Base-by-base conservation (phyloP, 2,888 invertebrate species). In the Erynnis tages region DNA sequence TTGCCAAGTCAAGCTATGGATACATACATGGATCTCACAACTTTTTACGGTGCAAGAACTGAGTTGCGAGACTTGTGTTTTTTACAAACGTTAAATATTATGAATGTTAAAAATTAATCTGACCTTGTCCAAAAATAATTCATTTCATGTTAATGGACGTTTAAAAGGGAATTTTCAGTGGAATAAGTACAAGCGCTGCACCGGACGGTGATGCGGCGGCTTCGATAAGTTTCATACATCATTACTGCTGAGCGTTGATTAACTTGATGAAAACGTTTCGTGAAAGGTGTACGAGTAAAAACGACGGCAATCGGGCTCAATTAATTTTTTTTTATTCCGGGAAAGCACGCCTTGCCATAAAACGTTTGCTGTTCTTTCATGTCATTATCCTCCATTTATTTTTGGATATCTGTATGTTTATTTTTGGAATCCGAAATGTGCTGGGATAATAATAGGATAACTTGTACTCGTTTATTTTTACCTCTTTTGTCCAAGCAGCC, bases 201-300 rank as follows among this genome's bases (percentile, higher is more conserved):
- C 14, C 8, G 27, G 7, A 4, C 14, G 10, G 17, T 25, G 41
- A 29, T 43, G 41, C 16, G 45, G 14, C 30, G 21, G n/a, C 44
- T 16, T 46, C 34, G 46, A 46, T 19, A 35, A 46, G n/a, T 46
- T 46, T 11, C 17, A 37, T 37, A 46, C 17, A 37, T 37, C 46
- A 37, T 37, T 8, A 13, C n/a, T 4, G 16, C n/a, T 23, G 6
- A 17, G 23, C 11, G 27, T 46, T 27, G 23, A 34, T 45, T 23
- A 16, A 34, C 14, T 10, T 32, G 13, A 46, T 35, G 35, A 10
- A 35, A 34, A 16, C 17, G 30, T 27, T 23, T 27, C 19, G 11
- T 44, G 19, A 21, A 23, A 7, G 17, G 4, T 11, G n/a, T n/a
- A n/a, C n/a, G n/a, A n/a, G n/a, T 6, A 11, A 30, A 43, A 11